Percentiles rank a stretch among this genome's conserved stretches.
phyloP scores from a whole-genome alignment of 2,113 vertebrate species.

The Tragelaphus buxtoni region DNA sequence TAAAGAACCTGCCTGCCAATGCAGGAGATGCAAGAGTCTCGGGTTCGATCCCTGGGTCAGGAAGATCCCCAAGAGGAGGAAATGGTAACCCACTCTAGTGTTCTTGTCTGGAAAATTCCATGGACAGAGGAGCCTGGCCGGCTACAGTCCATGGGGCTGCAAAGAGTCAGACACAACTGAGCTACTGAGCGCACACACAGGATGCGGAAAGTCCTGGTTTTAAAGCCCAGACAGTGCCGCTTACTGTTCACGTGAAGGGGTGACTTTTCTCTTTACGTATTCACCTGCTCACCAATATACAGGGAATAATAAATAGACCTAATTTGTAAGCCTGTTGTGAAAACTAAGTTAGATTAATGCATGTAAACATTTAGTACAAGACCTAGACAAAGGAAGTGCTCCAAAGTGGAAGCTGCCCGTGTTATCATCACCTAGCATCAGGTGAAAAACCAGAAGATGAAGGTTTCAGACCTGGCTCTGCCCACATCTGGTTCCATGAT shows the following conservation, averaged over 20 bases:
- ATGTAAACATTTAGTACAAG: not conserved
- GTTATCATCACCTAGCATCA: not conserved
- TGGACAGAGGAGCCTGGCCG: not conserved
- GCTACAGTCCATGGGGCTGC: not conserved
- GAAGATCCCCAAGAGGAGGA: not conserved
- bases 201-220: not conserved
- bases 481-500: not conserved
- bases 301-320: not conserved
- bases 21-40: not conserved
- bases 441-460: not conserved
- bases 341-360: not conserved
- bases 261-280: not conserved
- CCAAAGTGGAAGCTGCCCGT: not conserved
- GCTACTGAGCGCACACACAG: not conserved
- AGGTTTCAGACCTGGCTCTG: not conserved
- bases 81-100: not conserved
- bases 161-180: not conserved
- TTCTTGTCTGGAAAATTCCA: not conserved
- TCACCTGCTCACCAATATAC: not conserved
- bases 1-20: not conserved
- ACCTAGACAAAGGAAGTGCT: not conserved
- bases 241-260: not conserved
- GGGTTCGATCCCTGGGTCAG: not conserved
- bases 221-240: not conserved
- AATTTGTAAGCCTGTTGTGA: not conserved